Percentiles rank a stretch among this genome's conserved stretches.
These are phyloP conservation scores for Pangasius mekongensis DNA, from an alignment of 2,797 vertebrate genomes.

Conservation along the genomic window DNA sequence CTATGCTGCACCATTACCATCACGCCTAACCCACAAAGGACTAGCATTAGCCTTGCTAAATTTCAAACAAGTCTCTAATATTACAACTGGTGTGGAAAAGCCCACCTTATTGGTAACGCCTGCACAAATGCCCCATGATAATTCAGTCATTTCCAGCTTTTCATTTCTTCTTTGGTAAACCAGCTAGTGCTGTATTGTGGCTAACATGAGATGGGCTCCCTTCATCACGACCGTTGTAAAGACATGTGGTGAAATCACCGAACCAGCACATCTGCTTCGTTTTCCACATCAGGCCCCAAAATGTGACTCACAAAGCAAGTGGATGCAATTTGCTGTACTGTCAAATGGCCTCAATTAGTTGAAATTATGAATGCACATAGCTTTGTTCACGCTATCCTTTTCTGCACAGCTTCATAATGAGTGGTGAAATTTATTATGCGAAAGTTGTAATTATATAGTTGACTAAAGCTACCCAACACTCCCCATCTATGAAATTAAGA, in stretches of 20 bases:
- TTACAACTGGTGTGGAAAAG: slow-evolving; percentile 6
- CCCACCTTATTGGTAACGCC: slow-evolving; percentile 20
- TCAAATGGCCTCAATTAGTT: slow-evolving; percentile 38
- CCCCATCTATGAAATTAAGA: slow-evolving; percentile 25
- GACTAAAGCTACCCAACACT: slow-evolving; percentile 29
- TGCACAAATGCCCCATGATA: slow-evolving; percentile 18
- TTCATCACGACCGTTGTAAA: slow-evolving; percentile 34
- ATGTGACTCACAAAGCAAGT: slow-evolving; percentile 59
- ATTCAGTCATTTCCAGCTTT: slow-evolving; percentile 36
- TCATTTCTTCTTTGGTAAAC: slow-evolving; percentile 31
- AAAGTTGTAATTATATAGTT: slow-evolving; percentile 27
- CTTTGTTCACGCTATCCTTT: not conserved
- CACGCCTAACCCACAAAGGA: slow-evolving; percentile 20
- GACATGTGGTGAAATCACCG: slow-evolving; percentile 68
- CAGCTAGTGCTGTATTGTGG: slow-evolving; percentile 24
- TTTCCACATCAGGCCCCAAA: slow-evolving; percentile 54
- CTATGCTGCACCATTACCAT: slow-evolving; percentile 5
- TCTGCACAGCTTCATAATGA: slow-evolving; percentile 26
- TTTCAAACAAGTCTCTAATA: slow-evolving; percentile 36
- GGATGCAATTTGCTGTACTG: slow-evolving; percentile 59
- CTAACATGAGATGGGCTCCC: slow-evolving; percentile 39
- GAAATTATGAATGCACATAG: not conserved
- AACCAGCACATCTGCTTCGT: slow-evolving; percentile 69
- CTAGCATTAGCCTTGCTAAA: slow-evolving; percentile 23
- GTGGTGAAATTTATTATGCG: slow-evolving; percentile 37